These are phyloP conservation scores for Brachyrhaphis roseni DNA, from an alignment of 2,797 vertebrate genomes.

Conservation along the genomic window DNA sequence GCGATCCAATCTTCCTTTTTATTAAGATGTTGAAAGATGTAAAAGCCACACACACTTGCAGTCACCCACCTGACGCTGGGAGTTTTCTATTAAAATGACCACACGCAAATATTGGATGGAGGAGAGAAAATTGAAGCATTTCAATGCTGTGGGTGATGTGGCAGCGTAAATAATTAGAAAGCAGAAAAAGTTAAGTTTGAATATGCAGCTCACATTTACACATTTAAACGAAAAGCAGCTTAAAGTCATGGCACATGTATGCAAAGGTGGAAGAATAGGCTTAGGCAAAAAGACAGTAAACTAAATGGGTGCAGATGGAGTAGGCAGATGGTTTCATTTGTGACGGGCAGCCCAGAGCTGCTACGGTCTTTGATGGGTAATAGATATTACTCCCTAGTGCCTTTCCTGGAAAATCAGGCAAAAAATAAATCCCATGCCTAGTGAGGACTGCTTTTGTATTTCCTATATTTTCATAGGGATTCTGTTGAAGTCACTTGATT, in stretches of 20 bases:
- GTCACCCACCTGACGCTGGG: conserved; percentile 27
- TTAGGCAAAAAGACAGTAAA: conserved; percentile 76
- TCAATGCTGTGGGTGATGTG: conserved; percentile 15
- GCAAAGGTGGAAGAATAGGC: conserved; percentile 50
- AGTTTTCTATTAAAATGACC: conserved; percentile 52
- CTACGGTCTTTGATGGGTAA: conserved; percentile 77
- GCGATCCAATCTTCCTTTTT: conserved; percentile 80
- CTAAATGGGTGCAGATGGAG: conserved; percentile 82
- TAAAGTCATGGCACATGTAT: conserved; percentile 21
- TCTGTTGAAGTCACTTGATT: not conserved
- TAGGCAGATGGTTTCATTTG: conserved; percentile 85
- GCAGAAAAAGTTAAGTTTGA: conserved; percentile 12
- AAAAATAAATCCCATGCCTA: conserved; percentile 59
- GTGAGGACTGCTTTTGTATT: conserved; percentile 57
- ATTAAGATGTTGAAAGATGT: conserved; percentile 84
- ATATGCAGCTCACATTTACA: conserved; percentile 22
- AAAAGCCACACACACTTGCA: conserved; percentile 48
- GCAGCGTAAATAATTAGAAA: conserved; percentile 25
- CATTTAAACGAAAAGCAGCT: conserved; percentile 33
- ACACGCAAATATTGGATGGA: conserved; percentile 38
- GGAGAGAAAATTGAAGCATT: conserved; percentile 11
- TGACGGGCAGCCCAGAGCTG: conserved; percentile 76
- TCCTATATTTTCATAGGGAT: conserved; percentile 17
- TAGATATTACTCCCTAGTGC: conserved; percentile 72
- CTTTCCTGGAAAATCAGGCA: conserved; percentile 66